These are phyloP conservation scores for Megalopta genalis DNA, from an alignment of 1,140 invertebrate genomes.

Conservation along the genomic window DNA sequence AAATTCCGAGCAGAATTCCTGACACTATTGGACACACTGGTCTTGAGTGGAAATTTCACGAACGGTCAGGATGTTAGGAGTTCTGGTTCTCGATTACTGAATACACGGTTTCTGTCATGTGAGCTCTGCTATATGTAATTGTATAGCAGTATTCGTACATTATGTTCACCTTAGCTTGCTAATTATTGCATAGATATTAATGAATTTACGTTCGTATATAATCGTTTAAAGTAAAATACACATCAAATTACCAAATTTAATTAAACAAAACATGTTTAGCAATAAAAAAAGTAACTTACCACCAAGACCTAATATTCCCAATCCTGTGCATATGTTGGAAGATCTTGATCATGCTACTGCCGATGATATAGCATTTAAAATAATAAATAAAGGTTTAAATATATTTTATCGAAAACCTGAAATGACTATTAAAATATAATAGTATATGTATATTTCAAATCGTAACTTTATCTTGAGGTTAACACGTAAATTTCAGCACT, in stretches of 20 bases:
- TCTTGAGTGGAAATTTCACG: too few relatives aligned
- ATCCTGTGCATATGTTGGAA: conserved; percentile 68
- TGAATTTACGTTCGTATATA: neutral
- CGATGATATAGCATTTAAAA: conserved; percentile 68
- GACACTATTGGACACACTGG: too few relatives aligned
- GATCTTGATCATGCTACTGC: conserved; percentile 62
- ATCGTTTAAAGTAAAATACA: neutral
- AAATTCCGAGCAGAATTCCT: too few relatives aligned
- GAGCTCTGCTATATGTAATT: neutral
- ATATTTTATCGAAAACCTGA: conserved; percentile 5
- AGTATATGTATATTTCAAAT: neutral
- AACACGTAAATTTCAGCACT: neutral
- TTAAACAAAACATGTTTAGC: conserved; percentile 63
- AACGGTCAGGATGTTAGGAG: too few relatives aligned
- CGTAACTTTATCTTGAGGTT: neutral
- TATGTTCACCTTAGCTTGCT: neutral
- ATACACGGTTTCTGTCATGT: too few relatives aligned
- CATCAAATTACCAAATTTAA: neutral
- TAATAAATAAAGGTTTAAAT: conserved; percentile 64
- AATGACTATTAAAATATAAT: neutral
- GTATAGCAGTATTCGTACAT: neutral
- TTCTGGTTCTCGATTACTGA: too few relatives aligned
- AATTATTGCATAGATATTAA: neutral
- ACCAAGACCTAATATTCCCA: conserved; percentile 65
- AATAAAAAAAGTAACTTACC: conserved; percentile 70